These are phyloP conservation scores for Ophion costatus DNA, from an alignment of 2,888 invertebrate genomes.

Conservation along the genomic window DNA sequence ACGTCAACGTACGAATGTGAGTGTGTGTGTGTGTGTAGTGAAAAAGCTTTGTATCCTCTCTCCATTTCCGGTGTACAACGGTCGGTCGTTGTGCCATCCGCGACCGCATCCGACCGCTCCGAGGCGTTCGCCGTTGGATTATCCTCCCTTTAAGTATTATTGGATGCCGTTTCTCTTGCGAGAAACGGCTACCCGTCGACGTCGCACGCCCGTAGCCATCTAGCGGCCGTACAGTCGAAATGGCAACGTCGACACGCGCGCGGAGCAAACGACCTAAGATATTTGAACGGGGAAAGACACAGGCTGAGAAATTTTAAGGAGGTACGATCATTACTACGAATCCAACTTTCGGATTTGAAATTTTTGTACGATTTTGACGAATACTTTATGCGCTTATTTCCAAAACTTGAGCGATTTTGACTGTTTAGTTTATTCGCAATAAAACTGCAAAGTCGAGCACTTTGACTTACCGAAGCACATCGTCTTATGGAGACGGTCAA, in stretches of 20 bases:
- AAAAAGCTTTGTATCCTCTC: neutral
- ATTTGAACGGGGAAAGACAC: neutral
- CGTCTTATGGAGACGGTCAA: too few relatives aligned
- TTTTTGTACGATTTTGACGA: too few relatives aligned
- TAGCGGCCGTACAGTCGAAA: constrained; percentile 2
- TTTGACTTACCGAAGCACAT: too few relatives aligned
- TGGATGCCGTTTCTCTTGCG: constrained; percentile 15
- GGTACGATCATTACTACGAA: too few relatives aligned
- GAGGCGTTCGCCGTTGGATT: neutral
- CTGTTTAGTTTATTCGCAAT: too few relatives aligned
- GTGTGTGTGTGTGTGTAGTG: too few relatives aligned
- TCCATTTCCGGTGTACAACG: constrained; percentile 7
- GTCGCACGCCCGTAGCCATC: neutral
- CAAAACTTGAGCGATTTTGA: too few relatives aligned
- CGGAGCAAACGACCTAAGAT: neutral
- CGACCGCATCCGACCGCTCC: neutral
- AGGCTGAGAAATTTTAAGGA: neutral
- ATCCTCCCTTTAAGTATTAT: constrained; percentile 33
- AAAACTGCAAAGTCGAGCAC: too few relatives aligned
- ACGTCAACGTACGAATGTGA: neutral
- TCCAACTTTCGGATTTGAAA: too few relatives aligned
- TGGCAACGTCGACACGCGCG: constrained; percentile 5
- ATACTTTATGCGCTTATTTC: too few relatives aligned
- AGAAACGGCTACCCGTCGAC: constrained; percentile 5
- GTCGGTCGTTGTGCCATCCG: neutral